Conservation (phyloP, 1,140 invertebrate genomes). For the Drosophila jambulina region DNA sequence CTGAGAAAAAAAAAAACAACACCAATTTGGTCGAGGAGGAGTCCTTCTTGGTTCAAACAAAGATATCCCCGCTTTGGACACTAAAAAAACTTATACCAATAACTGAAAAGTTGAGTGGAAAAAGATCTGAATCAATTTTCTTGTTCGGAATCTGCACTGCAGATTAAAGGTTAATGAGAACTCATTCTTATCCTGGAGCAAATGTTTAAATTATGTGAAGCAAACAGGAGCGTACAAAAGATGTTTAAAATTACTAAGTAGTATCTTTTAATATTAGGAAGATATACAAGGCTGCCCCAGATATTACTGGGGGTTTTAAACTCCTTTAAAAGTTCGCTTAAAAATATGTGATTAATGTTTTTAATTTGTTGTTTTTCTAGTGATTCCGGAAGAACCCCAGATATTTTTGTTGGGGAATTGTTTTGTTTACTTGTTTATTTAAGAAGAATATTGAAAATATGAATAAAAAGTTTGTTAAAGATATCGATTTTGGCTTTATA, state of each 20-base stretch:
- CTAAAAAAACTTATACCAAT: constrained; percentile 27
- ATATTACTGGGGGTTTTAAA: background rate
- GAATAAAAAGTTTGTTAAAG: background rate
- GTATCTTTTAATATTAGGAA: background rate
- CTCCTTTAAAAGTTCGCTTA: too few relatives aligned
- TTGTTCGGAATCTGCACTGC: background rate
- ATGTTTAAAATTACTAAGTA: too few relatives aligned
- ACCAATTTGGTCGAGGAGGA: constrained; percentile 11
- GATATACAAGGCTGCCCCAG: too few relatives aligned
- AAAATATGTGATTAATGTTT: background rate
- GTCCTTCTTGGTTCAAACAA: constrained; percentile 16
- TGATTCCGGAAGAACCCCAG: too few relatives aligned
- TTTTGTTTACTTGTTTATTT: background rate
- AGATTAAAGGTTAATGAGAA: background rate
- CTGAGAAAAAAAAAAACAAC: constrained; percentile 5
- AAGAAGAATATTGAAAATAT: background rate
- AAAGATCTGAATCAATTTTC: constrained; percentile 1
- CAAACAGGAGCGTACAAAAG: background rate
- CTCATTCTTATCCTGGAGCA: background rate
- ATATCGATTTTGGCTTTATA: too few relatives aligned
- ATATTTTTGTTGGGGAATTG: background rate
- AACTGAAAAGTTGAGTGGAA: constrained; percentile 12
- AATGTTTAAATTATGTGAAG: background rate
- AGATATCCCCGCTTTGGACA: constrained; percentile 7
- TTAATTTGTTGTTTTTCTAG: background rate